Base-by-base conservation (phyloP, 2,888 invertebrate genomes). In the Cheilosia vulpina region DNA sequence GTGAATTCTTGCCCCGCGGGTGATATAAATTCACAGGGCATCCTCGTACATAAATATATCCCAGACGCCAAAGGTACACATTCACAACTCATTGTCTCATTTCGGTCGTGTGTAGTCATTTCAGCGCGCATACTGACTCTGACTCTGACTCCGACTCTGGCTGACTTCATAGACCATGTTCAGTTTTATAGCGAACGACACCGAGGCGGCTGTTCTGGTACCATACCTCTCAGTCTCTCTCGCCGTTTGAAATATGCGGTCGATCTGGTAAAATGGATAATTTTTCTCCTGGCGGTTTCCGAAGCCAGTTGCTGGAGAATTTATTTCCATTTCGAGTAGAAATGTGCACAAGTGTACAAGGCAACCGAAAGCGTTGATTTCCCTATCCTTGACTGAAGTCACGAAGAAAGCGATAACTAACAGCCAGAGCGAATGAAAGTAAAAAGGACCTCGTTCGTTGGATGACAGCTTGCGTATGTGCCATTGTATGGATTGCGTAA, bases 231-330 rank as follows among this genome's bases (percentile, higher is more conserved):
- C 50, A 62, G n/a, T n/a, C 81, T 72, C 77, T 72, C 81, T 81
- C 76, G 69, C 52, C 62, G 45, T 72, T 68, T 85, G 63, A 85
- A 81, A 85, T 85, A 81, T 85, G 85, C 85, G 85, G 85, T 85
- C 85, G 85, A 85, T 85, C 68, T 85, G 72, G 76, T 77, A 77
- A 77, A 85, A 85, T 72, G 85, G 76, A 85, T 85, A 76, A 81
- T 81, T 85, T 85, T 85, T 77, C 81, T 85, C 76, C 85, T 81
- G 81, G 66, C 72, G 65, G 60, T 52, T 71, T 53, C 47, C 60
- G 24, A 47, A 81, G 66, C 60, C 69, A 63, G 79, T 75, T 75
- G n/a, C 27, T n/a, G 17, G 50, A 58, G 72, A 85, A 85, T 85
- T 85, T 85, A 85, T 85, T 81, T 72, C 52, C 68, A 85, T 72